phyloP scores from a whole-genome alignment of 2,797 vertebrate genomes.

The Gadopsis marmoratus region DNA sequence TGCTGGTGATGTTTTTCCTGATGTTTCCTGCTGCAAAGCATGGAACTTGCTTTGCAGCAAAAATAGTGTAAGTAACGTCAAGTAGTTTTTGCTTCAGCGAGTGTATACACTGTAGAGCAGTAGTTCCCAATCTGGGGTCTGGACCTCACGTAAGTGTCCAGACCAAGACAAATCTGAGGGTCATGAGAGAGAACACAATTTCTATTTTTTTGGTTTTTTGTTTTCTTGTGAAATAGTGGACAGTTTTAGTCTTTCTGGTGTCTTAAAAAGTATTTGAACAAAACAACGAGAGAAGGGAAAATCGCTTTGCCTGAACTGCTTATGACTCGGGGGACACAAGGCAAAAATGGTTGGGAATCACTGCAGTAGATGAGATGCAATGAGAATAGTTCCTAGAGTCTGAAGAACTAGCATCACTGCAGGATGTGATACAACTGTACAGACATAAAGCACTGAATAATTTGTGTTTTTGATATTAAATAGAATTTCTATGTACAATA shows the following conservation, averaged over 20 bases:
- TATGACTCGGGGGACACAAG: neutral
- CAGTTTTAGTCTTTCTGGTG: neutral
- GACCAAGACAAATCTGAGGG: neutral
- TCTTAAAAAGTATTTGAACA: neutral
- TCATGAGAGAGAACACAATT: neutral
- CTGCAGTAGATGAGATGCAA: neutral
- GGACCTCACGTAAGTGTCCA: no score
- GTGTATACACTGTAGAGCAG: neutral
- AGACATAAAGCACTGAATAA: neutral
- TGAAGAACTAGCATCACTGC: neutral
- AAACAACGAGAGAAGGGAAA: neutral
- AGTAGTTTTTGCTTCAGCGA: neutral
- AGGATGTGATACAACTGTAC: neutral
- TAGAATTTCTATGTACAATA: neutral
- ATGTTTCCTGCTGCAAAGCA: neutral
- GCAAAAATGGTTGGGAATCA: neutral
- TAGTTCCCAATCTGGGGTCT: neutral
- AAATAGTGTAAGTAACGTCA: neutral
- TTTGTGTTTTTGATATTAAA: slow-evolving; percentile 7
- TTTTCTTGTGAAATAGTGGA: neutral
- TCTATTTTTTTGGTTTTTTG: no score
- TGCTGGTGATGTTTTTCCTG: neutral
- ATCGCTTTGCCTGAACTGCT: neutral
- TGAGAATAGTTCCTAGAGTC: neutral
- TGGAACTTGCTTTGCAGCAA: neutral